Percentiles rank a stretch among this genome's conserved stretches.
Conservation (phyloP, 2,113 vertebrate genomes). For the Tachuris rubrigastra region DNA sequence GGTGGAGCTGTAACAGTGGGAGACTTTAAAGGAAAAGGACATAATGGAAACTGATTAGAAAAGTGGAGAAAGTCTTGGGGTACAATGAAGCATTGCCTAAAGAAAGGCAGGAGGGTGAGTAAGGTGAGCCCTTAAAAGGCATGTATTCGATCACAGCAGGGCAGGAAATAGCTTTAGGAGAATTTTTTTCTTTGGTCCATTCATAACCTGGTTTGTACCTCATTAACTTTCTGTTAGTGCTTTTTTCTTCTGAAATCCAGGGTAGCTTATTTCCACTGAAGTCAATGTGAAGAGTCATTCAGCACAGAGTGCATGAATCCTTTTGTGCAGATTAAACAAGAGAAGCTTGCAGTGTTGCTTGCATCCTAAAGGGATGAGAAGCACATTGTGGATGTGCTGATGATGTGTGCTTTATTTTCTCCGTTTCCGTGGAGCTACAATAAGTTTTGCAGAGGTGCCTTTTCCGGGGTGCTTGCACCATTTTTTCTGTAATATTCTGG, state of each 20-base stretch:
- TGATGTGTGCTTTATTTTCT: not conserved
- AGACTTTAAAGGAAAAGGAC: conserved; percentile 40
- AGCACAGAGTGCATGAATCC: not conserved
- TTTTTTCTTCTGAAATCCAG: conserved; percentile 16
- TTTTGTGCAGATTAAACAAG: not conserved
- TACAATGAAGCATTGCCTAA: conserved; percentile 32
- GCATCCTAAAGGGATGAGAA: not conserved
- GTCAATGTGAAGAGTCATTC: conserved; percentile 36
- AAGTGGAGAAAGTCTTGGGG: conserved; percentile 19
- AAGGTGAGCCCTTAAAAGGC: conserved; percentile 31
- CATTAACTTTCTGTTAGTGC: conserved; percentile 61
- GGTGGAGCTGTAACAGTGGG: conserved; percentile 42
- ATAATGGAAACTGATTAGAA: conserved; percentile 65
- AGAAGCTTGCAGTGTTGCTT: not conserved
- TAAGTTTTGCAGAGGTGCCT: not conserved
- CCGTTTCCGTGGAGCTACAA: not conserved
- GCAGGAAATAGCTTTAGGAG: conserved; percentile 58
- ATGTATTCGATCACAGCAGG: conserved; percentile 29
- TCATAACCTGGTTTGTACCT: conserved; percentile 65
- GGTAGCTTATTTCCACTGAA: conserved; percentile 15
- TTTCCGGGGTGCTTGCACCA: not conserved
- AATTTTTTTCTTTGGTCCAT: conserved; percentile 51
- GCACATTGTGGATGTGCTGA: not conserved
- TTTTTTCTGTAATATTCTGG: not conserved
- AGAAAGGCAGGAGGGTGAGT: not conserved